Evolutionary conservation across 2,113 vertebrate genomes (phyloP), one percentile per base, ranked within the genome.

Genomic region (Triplophysa siluroides): DNA sequence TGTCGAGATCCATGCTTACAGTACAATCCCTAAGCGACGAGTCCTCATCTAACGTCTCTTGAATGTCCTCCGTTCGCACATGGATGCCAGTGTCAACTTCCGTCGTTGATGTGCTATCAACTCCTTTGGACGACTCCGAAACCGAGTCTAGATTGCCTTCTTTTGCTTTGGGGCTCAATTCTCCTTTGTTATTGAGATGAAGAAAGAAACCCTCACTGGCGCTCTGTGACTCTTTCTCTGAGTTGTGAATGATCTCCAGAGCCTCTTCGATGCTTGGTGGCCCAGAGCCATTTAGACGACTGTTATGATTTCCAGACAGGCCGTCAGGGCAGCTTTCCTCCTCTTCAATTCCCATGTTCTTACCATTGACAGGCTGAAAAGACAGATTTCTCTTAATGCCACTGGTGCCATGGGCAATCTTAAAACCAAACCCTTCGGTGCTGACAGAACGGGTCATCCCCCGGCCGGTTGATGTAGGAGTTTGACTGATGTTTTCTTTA

Each of bases 41-140:
- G 85, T 99, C 97, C 81, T 99, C 98, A 81, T 99, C 98, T 87
- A 97, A 92, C 0, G 94, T 96, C 87, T 95, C 95, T 13, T 94
- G 94, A 64, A 98, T 96, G 86, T 99, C 96, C 83, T 98, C 98
- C 52, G 98, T 98, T 14, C 90, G 94, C 69, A 98, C 93, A 13
- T 99, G 96, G 85, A 99, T 95, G 78, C 97, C 96, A 0, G 97
- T 99, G 87, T 99, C 98, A 7, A 95, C 94, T 87, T 98, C 98
- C 1, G 95, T 95, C 64, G 90, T 96, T 87, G 98, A 95, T 8
- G 95, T 92, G 85, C 96, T 98, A 19, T 90, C 81, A 83, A 89
- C 84, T 58, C 91, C 93, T 89, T 95, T 95, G 21, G 91, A 87
- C 78, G 91, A 86, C 81, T 97, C 96, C 62, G 92, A 93, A 47